A percentile compares a stretch with the other conserved stretches of the same genome.
Evolutionary conservation across 2,113 vertebrate genomes (phyloP).

Genomic region (Setophaga petechia): DNA sequence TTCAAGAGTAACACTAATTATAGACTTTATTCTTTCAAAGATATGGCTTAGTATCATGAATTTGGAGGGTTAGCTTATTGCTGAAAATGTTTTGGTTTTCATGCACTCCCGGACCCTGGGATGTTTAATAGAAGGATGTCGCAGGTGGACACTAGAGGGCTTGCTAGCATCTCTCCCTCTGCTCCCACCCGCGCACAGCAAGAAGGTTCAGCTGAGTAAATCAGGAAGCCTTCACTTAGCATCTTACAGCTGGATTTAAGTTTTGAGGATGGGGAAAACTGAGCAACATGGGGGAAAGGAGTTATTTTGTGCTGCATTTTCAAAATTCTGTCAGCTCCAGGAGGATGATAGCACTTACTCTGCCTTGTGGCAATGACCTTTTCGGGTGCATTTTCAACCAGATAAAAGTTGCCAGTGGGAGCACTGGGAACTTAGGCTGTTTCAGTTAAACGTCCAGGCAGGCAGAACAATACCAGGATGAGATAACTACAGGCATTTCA

Average conservation of each 20-base stretch:
- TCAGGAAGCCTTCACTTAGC: neutral
- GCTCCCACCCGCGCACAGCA: fast-evolving
- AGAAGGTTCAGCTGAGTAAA: neutral
- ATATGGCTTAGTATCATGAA: neutral
- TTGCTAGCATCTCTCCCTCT: neutral
- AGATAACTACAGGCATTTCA: neutral
- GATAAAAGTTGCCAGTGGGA: neutral
- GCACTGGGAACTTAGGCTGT: neutral
- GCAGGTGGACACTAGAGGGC: conserved; percentile 53
- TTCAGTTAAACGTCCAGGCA: neutral
- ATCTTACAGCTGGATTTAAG: neutral
- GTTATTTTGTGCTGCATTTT: neutral
- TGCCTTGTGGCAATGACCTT: neutral
- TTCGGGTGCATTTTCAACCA: neutral
- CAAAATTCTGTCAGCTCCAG: neutral
- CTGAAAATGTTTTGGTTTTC: neutral
- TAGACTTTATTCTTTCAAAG: neutral
- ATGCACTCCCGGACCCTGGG: fast-evolving
- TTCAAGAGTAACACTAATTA: neutral
- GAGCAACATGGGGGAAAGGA: neutral
- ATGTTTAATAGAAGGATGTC: neutral
- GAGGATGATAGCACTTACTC: neutral
- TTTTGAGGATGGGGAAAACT: neutral
- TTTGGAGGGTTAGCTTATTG: neutral
- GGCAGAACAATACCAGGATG: neutral